Evolutionary conservation across 2,113 vertebrate species (phyloP).

Genomic region (Suncus etruscus): DNA sequence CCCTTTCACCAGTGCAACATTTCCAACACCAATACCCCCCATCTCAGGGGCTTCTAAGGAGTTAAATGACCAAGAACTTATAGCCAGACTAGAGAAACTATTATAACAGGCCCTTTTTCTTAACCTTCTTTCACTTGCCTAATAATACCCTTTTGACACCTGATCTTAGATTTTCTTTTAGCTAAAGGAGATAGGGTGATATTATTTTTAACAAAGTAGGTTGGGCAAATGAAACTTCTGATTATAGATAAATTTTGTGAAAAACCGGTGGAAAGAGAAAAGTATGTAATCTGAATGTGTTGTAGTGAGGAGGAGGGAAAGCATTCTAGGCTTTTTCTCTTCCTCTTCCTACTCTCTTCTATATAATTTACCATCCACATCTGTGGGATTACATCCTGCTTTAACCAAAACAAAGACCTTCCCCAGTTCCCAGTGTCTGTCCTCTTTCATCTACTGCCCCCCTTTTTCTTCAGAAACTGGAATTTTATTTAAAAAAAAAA

Average conservation of each 20-base stretch:
- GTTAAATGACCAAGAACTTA: neutral
- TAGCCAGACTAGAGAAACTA: neutral
- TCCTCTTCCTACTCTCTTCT: neutral
- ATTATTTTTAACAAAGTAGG: neutral
- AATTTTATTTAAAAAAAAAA: no score
- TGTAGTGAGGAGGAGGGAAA: neutral
- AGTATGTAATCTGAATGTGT: neutral
- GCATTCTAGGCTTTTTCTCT: conserved; percentile 4
- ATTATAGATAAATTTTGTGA: neutral
- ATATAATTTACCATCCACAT: no score
- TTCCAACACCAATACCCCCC: no score
- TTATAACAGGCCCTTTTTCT: conserved; percentile 2
- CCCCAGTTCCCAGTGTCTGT: no score
- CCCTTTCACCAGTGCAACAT: no score
- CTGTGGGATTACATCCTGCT: no score
- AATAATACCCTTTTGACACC: neutral
- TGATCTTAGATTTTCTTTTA: neutral
- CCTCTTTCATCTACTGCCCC: no score
- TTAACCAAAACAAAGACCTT: no score
- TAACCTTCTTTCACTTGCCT: neutral
- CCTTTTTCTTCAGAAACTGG: no score
- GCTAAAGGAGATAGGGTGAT: neutral
- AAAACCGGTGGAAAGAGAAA: neutral
- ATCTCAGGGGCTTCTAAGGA: neutral
- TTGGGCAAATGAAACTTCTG: neutral